Percentiles rank a stretch among this genome's conserved stretches.
phyloP scores from a whole-genome alignment of 1,140 invertebrate genomes.

The Adoxophyes honmai region DNA sequence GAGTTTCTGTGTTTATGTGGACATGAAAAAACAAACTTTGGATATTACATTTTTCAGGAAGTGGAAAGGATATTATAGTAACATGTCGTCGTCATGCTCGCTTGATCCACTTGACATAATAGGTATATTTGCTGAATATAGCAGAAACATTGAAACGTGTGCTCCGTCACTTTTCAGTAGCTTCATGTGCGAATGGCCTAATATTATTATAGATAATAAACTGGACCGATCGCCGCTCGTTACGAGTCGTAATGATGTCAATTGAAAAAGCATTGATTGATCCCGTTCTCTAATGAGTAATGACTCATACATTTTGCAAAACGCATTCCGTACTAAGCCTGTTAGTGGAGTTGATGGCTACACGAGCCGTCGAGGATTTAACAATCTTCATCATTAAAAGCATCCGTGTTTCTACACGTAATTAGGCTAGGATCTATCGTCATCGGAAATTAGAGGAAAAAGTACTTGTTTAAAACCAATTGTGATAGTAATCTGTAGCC shows the following conservation, averaged over 20 bases:
- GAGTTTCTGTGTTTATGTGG: too few relatives aligned
- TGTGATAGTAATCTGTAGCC: too few relatives aligned
- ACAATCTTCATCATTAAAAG: background rate
- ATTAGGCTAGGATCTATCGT: background rate
- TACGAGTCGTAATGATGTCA: background rate
- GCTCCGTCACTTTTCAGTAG: too few relatives aligned
- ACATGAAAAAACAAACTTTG: too few relatives aligned
- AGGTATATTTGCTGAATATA: too few relatives aligned
- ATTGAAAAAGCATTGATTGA: constrained; percentile 6
- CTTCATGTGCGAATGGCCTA: too few relatives aligned
- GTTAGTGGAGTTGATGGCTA: constrained; percentile 6
- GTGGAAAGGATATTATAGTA: too few relatives aligned
- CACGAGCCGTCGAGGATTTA: background rate
- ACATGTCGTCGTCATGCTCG: too few relatives aligned
- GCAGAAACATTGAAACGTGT: too few relatives aligned
- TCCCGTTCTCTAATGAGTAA: background rate
- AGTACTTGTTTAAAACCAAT: background rate
- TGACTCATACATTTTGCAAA: background rate
- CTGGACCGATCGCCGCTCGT: background rate
- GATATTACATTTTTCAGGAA: too few relatives aligned
- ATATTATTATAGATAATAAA: background rate
- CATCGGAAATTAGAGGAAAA: background rate
- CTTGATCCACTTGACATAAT: too few relatives aligned
- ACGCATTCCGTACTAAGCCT: background rate
- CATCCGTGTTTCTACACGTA: constrained; percentile 2